Conservation (phyloP, 2,113 vertebrate species). For the Ranitomeya imitator region DNA sequence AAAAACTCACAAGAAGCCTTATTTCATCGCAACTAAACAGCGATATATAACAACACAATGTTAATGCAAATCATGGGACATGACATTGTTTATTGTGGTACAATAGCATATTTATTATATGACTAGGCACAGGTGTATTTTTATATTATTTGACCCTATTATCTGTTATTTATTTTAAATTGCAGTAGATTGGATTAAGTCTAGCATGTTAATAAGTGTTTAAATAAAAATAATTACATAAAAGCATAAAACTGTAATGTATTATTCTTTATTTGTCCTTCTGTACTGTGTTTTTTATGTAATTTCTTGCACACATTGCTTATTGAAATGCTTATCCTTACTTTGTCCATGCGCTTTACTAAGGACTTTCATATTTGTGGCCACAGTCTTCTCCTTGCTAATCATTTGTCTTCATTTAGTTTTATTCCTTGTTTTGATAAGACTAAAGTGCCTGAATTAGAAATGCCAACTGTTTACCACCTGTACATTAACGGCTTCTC, state of each 20-base stretch:
- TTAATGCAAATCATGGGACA: too few species aligned
- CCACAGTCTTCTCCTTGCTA: constrained; percentile 45
- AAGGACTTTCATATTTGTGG: constrained; percentile 44
- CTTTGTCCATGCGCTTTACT: neutral
- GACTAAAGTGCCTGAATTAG: constrained; percentile 57
- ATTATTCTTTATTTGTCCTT: neutral
- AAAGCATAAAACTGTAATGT: neutral
- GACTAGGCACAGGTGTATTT: too few species aligned
- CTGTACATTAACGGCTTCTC: constrained; percentile 56
- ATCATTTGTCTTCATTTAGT: constrained; percentile 60
- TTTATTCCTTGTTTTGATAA: constrained; percentile 60
- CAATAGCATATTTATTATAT: too few species aligned
- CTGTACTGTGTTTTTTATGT: neutral
- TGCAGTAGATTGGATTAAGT: too few species aligned
- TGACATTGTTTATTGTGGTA: too few species aligned
- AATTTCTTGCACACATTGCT: neutral
- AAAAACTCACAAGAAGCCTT: too few species aligned
- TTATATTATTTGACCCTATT: too few species aligned
- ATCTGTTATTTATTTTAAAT: too few species aligned
- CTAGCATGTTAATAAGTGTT: too few species aligned
- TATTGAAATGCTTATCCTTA: constrained; percentile 1
- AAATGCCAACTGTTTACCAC: constrained; percentile 59
- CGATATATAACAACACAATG: too few species aligned
- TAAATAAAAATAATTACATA: too few species aligned
- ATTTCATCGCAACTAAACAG: too few species aligned